These are phyloP conservation scores for Hermatobates lingyangjiaoensis DNA, from an alignment of 1,140 invertebrate genomes.

Conservation along the genomic window DNA sequence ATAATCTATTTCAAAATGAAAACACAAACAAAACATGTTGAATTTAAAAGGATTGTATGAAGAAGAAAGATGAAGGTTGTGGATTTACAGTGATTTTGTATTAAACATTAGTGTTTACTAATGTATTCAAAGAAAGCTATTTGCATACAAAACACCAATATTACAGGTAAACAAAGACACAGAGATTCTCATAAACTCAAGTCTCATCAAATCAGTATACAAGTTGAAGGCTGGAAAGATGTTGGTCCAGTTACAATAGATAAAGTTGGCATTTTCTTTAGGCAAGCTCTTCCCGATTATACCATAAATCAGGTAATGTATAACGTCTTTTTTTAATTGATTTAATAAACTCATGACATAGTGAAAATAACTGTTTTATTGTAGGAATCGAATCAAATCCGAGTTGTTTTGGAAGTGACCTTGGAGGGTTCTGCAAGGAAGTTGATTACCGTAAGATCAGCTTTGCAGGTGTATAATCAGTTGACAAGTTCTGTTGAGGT, in stretches of 20 bases:
- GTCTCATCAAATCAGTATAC: conserved; percentile 70
- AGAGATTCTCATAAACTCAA: conserved; percentile 58
- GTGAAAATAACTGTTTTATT: too few species aligned
- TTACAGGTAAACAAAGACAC: conserved; percentile 42
- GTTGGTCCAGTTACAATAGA: conserved; percentile 81
- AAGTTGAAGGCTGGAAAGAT: conserved; percentile 75
- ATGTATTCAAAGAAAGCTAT: too few species aligned
- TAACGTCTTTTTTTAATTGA: background rate
- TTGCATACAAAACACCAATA: background rate
- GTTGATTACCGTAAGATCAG: conserved; percentile 85
- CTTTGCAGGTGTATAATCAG: conserved; percentile 61
- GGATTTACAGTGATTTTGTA: too few species aligned
- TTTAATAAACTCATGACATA: too few species aligned
- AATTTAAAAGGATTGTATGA: too few species aligned
- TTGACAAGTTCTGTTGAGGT: conserved; percentile 50
- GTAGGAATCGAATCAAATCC: conserved; percentile 34
- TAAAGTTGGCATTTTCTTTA: conserved; percentile 83
- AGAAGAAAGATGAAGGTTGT: too few species aligned
- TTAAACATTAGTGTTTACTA: too few species aligned
- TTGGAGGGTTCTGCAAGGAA: conserved; percentile 85
- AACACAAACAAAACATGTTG: too few species aligned
- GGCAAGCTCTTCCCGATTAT: conserved; percentile 41
- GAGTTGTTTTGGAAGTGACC: conserved; percentile 71
- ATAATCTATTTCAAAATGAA: too few species aligned
- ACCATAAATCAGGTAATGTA: background rate